phyloP scores from a whole-genome alignment of 37 sponge, comb jelly and placozoan genomes.

The Agelas oroides region DNA sequence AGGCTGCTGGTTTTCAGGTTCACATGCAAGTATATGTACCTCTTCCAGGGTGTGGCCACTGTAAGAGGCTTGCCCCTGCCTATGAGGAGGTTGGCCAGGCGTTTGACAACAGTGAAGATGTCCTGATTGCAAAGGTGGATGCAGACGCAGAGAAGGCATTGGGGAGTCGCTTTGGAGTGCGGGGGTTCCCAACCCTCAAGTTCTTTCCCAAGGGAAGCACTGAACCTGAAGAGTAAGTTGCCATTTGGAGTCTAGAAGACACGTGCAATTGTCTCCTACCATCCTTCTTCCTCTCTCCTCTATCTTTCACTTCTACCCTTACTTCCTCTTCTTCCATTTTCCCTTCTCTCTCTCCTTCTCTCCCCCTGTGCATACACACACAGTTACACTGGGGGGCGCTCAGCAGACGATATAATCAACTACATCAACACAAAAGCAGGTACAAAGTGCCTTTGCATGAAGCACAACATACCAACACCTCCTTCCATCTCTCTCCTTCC shows the following conservation, averaged over 20 bases:
- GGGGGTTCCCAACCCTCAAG: conserved; percentile 95
- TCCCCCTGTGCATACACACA: background rate
- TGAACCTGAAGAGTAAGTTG: conserved; percentile 86
- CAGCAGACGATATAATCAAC: conserved; percentile 93
- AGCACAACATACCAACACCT: no score
- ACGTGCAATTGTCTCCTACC: background rate
- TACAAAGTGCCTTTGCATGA: no score
- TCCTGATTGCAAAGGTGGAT: conserved; percentile 95
- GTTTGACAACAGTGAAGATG: conserved; percentile 69
- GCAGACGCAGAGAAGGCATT: conserved; percentile 82
- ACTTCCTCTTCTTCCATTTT: no score
- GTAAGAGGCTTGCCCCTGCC: conserved; percentile 91
- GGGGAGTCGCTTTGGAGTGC: conserved; percentile 84
- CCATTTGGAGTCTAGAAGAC: no score
- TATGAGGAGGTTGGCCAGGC: conserved; percentile 93
- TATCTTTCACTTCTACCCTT: no score
- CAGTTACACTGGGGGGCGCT: conserved; percentile 92
- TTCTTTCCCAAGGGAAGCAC: conserved; percentile 95
- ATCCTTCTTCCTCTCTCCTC: background rate
- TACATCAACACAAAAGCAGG: conserved; percentile 87
- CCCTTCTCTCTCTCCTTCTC: no score
- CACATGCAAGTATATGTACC: no score
- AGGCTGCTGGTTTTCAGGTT: no score
- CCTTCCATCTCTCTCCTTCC: no score
- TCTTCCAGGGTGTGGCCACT: conserved; percentile 96